Conservation (phyloP, 1,140 invertebrate species). For the Branchinecta lindahli region DNA sequence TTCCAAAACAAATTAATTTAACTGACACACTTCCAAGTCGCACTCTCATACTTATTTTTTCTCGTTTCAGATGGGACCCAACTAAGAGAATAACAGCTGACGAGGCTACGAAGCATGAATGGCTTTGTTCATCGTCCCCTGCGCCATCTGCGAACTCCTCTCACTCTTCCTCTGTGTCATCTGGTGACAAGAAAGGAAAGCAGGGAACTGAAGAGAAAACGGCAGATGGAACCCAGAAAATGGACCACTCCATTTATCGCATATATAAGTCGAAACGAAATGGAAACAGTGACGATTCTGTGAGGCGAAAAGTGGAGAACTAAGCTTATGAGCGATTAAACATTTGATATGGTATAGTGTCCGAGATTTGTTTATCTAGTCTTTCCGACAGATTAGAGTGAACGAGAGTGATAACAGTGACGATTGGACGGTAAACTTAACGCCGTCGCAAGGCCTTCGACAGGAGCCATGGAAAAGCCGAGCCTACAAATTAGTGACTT, state of each 20-base stretch:
- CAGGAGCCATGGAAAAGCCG: too few relatives aligned
- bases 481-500: too few relatives aligned
- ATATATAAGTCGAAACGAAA: background rate
- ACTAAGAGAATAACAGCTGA: background rate
- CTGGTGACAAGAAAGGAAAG: background rate
- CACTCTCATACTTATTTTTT: background rate
- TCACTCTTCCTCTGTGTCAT: background rate
- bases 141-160: background rate
- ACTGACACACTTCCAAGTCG: background rate
- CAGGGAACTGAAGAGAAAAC: background rate
- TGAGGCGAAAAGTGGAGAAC: too few relatives aligned
- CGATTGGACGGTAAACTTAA: too few relatives aligned
- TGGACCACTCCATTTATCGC: background rate
- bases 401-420: too few relatives aligned
- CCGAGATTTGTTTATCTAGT: too few relatives aligned
- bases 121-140: background rate
- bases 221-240: background rate
- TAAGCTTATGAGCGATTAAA: too few relatives aligned
- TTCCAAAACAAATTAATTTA: too few relatives aligned
- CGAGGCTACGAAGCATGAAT: background rate
- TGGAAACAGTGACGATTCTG: background rate
- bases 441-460: too few relatives aligned
- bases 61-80: background rate
- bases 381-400: too few relatives aligned
- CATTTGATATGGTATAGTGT: too few relatives aligned